phyloP scores from a whole-genome alignment of 2,888 invertebrate species.

The Acronicta alni region DNA sequence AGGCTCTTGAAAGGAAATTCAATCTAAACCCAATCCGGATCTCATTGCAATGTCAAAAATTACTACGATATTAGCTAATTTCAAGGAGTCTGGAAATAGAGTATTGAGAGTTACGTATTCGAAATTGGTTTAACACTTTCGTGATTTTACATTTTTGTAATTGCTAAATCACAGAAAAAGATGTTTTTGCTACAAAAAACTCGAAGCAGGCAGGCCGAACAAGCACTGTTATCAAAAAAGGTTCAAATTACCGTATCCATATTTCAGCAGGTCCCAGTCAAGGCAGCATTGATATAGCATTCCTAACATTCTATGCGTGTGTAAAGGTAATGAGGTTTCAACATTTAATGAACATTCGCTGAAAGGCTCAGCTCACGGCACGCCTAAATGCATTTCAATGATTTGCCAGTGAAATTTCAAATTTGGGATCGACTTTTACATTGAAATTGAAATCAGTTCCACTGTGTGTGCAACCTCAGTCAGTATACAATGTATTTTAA shows the following conservation, averaged over 20 bases:
- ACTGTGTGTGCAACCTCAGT: no score
- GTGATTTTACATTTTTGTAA: no score
- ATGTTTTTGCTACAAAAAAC: background rate
- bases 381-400: constrained; percentile 45
- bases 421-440: constrained; percentile 44
- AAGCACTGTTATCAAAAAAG: background rate
- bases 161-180: no score
- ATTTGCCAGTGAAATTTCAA: constrained; percentile 28
- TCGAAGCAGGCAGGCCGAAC: background rate
- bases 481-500: no score
- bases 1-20: no score
- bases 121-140: no score
- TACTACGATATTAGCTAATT: no score
- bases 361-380: constrained; percentile 48
- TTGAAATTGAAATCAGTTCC: background rate
- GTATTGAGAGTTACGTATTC: no score
- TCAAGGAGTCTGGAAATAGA: no score
- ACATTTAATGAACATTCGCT: constrained; percentile 43
- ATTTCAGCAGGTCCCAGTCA: constrained; percentile 10
- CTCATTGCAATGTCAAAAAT: no score
- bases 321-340: constrained; percentile 45
- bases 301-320: constrained; percentile 42
- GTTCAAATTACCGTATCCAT: constrained; percentile 29
- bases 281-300: constrained; percentile 31
- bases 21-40: no score